Conservation (phyloP, 2,113 vertebrate genomes). For the Rhinichthys klamathensis region DNA sequence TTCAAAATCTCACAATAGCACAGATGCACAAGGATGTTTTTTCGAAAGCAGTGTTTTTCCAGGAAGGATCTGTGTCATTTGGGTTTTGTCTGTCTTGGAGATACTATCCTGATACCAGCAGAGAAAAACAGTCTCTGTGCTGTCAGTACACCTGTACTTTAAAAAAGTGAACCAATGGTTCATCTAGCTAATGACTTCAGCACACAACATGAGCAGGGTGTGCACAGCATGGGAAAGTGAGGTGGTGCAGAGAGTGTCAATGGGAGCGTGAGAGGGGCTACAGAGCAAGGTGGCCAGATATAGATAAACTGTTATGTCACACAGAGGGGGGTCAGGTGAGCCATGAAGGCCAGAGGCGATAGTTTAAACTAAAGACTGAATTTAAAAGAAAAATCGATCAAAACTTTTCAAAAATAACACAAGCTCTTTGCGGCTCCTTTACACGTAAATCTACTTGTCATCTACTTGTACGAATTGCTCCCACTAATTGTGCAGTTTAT, state of each 20-base stretch:
- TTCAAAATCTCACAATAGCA: background rate
- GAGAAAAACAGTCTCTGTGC: constrained; percentile 25
- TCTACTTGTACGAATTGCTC: background rate
- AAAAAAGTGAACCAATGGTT: constrained; percentile 56
- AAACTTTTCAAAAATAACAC: background rate
- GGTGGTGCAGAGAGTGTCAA: constrained; percentile 41
- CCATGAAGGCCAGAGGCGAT: background rate
- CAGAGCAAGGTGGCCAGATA: constrained; percentile 16
- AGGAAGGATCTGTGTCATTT: background rate
- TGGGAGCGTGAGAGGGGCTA: constrained; percentile 33
- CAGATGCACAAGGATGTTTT: background rate
- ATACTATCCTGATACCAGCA: background rate
- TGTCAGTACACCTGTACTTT: constrained; percentile 43
- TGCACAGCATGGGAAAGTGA: constrained; percentile 36
- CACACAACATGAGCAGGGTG: constrained; percentile 38
- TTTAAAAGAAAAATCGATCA: background rate
- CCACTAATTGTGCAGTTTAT: constrained; percentile 21
- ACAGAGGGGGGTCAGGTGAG: constrained; percentile 24
- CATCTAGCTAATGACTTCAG: constrained; percentile 51
- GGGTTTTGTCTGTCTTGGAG: constrained; percentile 29
- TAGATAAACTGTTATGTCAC: constrained; percentile 45
- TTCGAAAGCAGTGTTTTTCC: background rate
- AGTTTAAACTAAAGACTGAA: constrained; percentile 10
- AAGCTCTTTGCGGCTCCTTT: background rate
- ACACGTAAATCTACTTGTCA: background rate